Conservation (phyloP, 2,113 vertebrate species). For the Lanius ludovicianus region DNA sequence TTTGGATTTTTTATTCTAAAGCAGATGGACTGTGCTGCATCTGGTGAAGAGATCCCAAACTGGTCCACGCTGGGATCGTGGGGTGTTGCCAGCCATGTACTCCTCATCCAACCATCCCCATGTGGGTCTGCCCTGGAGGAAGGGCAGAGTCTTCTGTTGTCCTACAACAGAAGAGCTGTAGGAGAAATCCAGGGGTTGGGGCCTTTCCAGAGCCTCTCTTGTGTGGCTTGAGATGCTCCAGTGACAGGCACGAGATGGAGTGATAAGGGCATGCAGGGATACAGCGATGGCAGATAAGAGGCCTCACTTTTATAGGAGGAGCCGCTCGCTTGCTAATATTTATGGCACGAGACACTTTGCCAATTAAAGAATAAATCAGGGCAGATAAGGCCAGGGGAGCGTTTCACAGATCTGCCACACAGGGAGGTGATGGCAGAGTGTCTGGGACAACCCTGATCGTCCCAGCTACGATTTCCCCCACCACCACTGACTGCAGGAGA, state of each 20-base stretch:
- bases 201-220: not conserved
- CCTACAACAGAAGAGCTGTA: not conserved
- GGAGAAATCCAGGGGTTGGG: not conserved
- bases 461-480: fast-evolving
- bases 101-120: fast-evolving
- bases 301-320: not conserved
- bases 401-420: fast-evolving
- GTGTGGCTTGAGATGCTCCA: fast-evolving
- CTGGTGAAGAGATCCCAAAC: not conserved
- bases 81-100: not conserved
- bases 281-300: not conserved
- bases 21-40: not conserved
- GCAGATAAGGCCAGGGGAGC: not conserved
- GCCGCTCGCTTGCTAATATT: not conserved
- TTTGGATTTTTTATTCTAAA: not conserved
- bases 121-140: not conserved
- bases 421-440: fast-evolving
- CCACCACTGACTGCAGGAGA: fast-evolving
- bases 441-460: fast-evolving
- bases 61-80: not conserved
- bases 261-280: not conserved
- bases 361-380: not conserved
- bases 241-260: not conserved
- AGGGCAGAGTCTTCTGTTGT: not conserved
- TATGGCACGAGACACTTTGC: not conserved